Evolutionary conservation across 1,140 invertebrate species (phyloP).

Genomic region (Pteromalus puparum): DNA sequence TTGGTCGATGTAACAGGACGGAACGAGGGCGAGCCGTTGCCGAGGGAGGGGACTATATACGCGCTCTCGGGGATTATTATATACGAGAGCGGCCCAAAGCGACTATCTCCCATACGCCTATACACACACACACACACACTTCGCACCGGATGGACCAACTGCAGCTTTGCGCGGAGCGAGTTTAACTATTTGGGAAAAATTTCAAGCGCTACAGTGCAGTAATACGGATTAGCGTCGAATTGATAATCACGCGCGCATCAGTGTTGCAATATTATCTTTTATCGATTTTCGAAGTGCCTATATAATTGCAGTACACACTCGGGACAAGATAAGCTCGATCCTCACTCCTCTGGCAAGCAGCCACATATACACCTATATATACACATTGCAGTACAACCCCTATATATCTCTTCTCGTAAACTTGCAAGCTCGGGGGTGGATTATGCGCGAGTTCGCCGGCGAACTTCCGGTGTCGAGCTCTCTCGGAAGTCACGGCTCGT

Average conservation of each 20-base stretch:
- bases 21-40: conserved; percentile 53
- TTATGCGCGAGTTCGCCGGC: conserved; percentile 20
- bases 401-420: conserved; percentile 21
- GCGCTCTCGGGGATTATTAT: conserved; percentile 18
- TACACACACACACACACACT: no score
- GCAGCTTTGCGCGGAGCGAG: no score
- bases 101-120: not conserved
- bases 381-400: not conserved
- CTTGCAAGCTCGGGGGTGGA: conserved; percentile 12
- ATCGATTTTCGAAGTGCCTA: not conserved
- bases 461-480: conserved; percentile 28
- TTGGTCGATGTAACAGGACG: conserved; percentile 58
- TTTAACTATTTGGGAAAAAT: no score
- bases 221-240: no score
- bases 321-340: not conserved
- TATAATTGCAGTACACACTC: not conserved
- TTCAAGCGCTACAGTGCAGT: no score
- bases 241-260: not conserved
- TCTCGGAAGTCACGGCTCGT: conserved; percentile 27
- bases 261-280: not conserved
- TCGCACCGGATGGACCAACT: no score
- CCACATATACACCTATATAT: conserved; percentile 3
- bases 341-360: conserved; percentile 26
- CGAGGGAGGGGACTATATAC: not conserved
- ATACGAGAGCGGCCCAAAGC: conserved; percentile 19